Conservation (phyloP, 2,113 vertebrate genomes). For the Castor canadensis region DNA sequence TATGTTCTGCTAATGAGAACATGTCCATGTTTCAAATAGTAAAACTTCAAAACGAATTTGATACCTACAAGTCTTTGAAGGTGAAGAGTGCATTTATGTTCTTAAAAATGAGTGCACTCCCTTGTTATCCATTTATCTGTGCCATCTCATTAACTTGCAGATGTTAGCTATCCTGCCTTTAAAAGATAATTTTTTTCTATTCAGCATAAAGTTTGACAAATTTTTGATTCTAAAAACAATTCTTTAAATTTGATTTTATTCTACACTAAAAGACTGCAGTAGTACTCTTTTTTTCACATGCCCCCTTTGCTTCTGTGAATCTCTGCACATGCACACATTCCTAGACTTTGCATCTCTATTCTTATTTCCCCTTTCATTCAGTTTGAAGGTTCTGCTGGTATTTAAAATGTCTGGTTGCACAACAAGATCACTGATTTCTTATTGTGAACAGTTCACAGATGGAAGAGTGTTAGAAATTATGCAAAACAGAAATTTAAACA, state of each 20-base stretch:
- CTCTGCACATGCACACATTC: accelerated
- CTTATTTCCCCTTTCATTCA: background rate
- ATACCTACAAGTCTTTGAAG: background rate
- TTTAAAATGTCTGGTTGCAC: background rate
- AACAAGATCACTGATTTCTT: background rate
- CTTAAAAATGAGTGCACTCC: background rate
- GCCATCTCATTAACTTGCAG: background rate
- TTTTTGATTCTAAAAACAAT: background rate
- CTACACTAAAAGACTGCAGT: background rate
- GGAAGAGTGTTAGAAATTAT: background rate
- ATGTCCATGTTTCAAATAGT: background rate
- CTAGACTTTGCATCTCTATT: background rate
- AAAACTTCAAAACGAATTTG: background rate
- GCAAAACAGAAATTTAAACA: background rate
- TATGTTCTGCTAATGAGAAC: background rate
- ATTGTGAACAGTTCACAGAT: background rate
- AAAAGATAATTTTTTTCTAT: background rate
- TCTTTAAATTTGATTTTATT: background rate
- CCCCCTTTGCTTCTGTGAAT: accelerated
- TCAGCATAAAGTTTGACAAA: background rate
- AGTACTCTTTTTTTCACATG: background rate
- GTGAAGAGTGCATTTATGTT: background rate
- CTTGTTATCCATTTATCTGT: background rate
- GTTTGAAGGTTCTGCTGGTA: background rate
- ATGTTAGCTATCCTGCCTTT: background rate